Evolutionary conservation across 1,140 invertebrate genomes (phyloP).

Genomic region (Panulirus ornatus): DNA sequence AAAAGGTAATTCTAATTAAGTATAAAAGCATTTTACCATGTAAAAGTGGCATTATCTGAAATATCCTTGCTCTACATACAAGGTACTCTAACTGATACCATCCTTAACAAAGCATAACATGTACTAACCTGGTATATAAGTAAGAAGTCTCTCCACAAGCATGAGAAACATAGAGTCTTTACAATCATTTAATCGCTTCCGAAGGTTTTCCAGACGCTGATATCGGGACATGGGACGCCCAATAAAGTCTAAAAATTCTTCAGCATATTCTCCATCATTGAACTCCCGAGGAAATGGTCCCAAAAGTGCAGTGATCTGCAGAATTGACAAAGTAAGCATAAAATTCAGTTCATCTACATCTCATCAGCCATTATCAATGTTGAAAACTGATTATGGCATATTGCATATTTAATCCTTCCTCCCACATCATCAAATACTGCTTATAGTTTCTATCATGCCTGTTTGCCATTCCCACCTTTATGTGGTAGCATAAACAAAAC

Average conservation of each 20-base stretch:
- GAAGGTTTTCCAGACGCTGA: constrained; percentile 72
- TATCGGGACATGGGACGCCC: constrained; percentile 79
- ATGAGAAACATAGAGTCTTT: constrained; percentile 72
- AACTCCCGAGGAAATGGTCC: constrained; percentile 75
- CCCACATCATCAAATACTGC: too few species aligned
- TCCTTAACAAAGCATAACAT: neutral
- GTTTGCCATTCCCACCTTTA: too few species aligned
- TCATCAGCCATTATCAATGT: neutral
- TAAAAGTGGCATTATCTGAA: neutral
- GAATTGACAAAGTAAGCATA: neutral
- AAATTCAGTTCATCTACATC: neutral
- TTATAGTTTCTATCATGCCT: too few species aligned
- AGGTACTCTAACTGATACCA: neutral
- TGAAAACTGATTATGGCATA: too few species aligned
- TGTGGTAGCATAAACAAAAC: too few species aligned
- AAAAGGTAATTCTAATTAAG: too few species aligned
- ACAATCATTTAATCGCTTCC: constrained; percentile 72
- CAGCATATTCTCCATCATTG: constrained; percentile 72
- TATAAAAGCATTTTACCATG: neutral
- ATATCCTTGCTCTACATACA: neutral
- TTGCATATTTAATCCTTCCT: too few species aligned
- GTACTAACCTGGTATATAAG: constrained; percentile 69
- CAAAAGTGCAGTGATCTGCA: constrained; percentile 73
- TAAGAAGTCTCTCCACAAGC: constrained; percentile 71
- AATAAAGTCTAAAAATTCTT: constrained; percentile 74